Evolutionary conservation across 2,113 vertebrate genomes (phyloP), one percentile per base, ranked within the genome.

Genomic region (Malaclemys terrapin): DNA sequence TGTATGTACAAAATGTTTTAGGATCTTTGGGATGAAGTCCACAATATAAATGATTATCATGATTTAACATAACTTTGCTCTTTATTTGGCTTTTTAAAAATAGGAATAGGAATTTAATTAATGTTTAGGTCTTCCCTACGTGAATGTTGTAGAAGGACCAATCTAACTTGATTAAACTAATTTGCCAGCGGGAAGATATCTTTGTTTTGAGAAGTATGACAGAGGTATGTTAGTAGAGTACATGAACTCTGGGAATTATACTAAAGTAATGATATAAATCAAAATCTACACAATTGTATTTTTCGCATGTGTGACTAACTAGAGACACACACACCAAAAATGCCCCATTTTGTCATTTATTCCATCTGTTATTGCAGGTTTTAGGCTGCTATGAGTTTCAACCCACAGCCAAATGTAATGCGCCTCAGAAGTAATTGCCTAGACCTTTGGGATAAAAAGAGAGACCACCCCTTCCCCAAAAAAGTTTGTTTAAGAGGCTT

Each of bases 381-480:
- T 84, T 62, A 59, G 59, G 6, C 54, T 65, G 87, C 75, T 62
- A 56, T 49, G 47, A 80, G n/a, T 88, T 94, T 92, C 82, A 94
- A 89, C 84, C 72, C 50, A 90, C 91, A 91, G 72, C 88, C 83
- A 96, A 82, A 57, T 31, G 19, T 75, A 95, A 92, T 0, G 3
- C 49, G 72, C 57, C 79, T 85, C 91, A 89, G 89, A 94, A 82
- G 22, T 35, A 94, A 94, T 89, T 84, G 94, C 82, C 96, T 80
- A 97, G 56, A 88, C 76, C 85, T 57, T 79, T 16, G 57, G 57
- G 81, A 82, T 91, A 57, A 87, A 75, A 93, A 95, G 88, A 93
- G 93, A 82, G 79, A 87, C 1, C 91, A 89, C 96, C 88, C 8
- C 17, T 1, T 20, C 59, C 59, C 29, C 8, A 54, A 54, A 35